Base-by-base conservation (phyloP, 2,797 vertebrate genomes). In the Huso huso region DNA sequence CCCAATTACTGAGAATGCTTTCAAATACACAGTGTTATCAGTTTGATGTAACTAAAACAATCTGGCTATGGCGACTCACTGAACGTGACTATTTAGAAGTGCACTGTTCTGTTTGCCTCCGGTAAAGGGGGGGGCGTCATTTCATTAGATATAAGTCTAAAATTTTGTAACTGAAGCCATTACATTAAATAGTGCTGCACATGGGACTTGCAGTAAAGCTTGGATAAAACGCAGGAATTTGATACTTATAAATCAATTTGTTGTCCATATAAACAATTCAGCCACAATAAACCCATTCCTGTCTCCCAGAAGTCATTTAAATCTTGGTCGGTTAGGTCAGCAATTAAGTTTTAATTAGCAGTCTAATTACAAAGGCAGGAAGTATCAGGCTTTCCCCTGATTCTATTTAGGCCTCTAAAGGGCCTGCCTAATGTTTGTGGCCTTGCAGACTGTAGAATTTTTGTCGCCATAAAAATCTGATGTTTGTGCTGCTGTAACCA, bases 341-440 rank as follows among this genome's bases (percentile, higher is more conserved):
- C 92, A 93, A 94, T 97, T 95, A 96, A 91, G 89, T 87, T 93
- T 94, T 93, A 93, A 95, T 96, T 97, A 91, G 89, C 87, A 83
- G 90, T 88, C 88, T 93, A 90, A 90, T 93, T 93, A 95, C 91
- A 91, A 86, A 91, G 87, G 87, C 93, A 95, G 95, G 94, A 96
- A 95, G 89, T 89, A 85, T 90, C 87, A 79, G 88, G 91, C 91
- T 91, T 90, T 90, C 90, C 89, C 86, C 84, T 91, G 84, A 92
- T 93, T 93, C 90, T 92, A 84, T 89, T 85, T 74, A 81, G 85
- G 78, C 73, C 79, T 83, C 78, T 9, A 72, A 89, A 83, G 89
- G 90, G 82, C 78, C 77, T 81, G 74, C 81, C 82, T 63, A 86
- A 87, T 86, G 82, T 80, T 63, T 72, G 51, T 63, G 51, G 55